Evolutionary conservation across 2,113 vertebrate genomes (phyloP).

Genomic region (Microcebus lehilahytsara): DNA sequence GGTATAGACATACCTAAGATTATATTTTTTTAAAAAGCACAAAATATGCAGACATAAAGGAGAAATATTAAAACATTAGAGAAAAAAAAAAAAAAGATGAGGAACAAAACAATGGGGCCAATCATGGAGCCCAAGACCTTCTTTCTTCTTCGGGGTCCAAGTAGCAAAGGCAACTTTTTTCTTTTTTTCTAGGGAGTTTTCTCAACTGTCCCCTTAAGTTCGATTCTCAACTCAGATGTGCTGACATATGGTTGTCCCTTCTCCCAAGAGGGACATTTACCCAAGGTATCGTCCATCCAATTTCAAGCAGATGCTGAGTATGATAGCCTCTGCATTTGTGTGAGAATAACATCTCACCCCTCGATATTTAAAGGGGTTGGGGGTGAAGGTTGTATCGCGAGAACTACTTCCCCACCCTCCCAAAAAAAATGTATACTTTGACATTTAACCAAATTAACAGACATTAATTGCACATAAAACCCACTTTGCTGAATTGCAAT

Average conservation of each 20-base stretch:
- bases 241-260: slow-evolving; percentile 58
- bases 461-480: slow-evolving; percentile 75
- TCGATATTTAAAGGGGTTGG: slow-evolving; percentile 47
- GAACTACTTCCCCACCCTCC: background rate
- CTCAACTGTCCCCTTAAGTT: slow-evolving; percentile 18
- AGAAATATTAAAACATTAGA: background rate
- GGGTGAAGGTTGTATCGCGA: slow-evolving; percentile 26
- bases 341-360: slow-evolving; percentile 43
- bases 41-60: background rate
- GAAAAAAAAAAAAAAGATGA: background rate
- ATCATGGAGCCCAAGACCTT: background rate
- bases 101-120: background rate
- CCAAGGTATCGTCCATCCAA: slow-evolving; percentile 47
- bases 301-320: slow-evolving; percentile 57
- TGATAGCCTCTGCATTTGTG: slow-evolving; percentile 29
- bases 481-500: slow-evolving; percentile 67
- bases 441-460: slow-evolving; percentile 79
- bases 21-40: background rate
- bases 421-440: slow-evolving; percentile 64
- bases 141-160: background rate
- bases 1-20: background rate
- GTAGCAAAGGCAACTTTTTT: background rate
- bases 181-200: slow-evolving; percentile 40
- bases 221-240: slow-evolving; percentile 46
- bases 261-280: slow-evolving; percentile 61